Conservation (phyloP, 64 coral and sea anemone genomes). For the Stichodactyla helianthus region DNA sequence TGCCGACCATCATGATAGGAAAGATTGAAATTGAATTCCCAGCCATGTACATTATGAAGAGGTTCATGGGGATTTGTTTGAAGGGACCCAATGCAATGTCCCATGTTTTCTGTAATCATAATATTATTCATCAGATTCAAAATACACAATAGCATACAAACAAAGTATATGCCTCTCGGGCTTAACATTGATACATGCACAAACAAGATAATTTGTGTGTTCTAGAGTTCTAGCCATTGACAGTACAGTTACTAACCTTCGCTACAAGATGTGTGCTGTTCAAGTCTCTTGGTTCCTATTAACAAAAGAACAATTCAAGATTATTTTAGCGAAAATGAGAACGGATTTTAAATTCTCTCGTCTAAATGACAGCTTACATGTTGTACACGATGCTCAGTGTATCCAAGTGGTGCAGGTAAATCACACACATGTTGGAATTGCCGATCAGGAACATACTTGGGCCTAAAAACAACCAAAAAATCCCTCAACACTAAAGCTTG, state of each 20-base stretch:
- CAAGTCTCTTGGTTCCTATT: conserved; percentile 64
- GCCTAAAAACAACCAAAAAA: conserved; percentile 36
- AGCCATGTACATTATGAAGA: conserved; percentile 99
- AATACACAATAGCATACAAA: background rate
- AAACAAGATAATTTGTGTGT: too few species aligned
- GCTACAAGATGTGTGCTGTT: conserved; percentile 83
- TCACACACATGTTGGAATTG: conserved; percentile 51
- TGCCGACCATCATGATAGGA: conserved; percentile 99
- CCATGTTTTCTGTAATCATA: conserved; percentile 91
- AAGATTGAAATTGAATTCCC: conserved; percentile 98
- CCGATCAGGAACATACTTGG: conserved; percentile 52
- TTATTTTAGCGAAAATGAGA: background rate
- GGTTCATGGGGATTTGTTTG: conserved; percentile 97
- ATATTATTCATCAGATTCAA: too few species aligned
- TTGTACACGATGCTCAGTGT: conserved; percentile 53
- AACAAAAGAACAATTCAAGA: background rate
- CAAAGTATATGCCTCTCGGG: background rate
- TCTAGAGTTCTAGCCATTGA: background rate
- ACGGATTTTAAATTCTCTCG: background rate
- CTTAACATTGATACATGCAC: too few species aligned
- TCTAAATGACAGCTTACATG: conserved; percentile 21
- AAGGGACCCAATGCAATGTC: conserved; percentile 95
- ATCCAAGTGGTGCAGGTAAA: conserved; percentile 69
- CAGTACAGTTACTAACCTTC: conserved; percentile 26
- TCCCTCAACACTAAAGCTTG: background rate